Percentiles rank a stretch among this genome's conserved stretches.
Evolutionary conservation across 92 coral and sea anemone species (phyloP).

Genomic region (Bergia sp.): DNA sequence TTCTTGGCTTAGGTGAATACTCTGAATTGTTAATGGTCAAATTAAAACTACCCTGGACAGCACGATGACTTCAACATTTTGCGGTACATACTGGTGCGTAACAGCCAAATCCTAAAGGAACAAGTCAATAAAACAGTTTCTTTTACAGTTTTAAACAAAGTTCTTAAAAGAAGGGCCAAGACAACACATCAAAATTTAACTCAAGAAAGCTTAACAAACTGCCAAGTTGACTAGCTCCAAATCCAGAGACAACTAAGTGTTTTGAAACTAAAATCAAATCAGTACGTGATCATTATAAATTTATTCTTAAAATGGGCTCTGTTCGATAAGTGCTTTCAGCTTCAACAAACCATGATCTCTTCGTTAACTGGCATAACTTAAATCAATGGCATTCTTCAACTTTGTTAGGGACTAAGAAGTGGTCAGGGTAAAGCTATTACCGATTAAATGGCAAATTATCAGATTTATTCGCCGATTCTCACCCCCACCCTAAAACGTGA

Average conservation of each 20-base stretch:
- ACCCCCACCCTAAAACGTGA: constrained; percentile 27
- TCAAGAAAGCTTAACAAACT: not conserved
- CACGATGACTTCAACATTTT: not conserved
- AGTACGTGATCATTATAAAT: not conserved
- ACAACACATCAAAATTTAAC: too few relatives aligned
- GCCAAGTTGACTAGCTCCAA: not conserved
- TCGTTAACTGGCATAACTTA: not conserved
- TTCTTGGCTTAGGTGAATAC: not conserved
- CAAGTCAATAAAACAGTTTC: not conserved
- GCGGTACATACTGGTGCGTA: not conserved
- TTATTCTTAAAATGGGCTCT: not conserved
- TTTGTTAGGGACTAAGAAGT: not conserved
- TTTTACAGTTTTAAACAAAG: too few relatives aligned
- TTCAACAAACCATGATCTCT: not conserved
- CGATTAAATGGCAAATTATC: constrained; percentile 10
- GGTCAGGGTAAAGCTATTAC: not conserved
- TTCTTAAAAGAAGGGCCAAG: not conserved
- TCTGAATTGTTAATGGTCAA: too few relatives aligned
- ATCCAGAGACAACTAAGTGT: not conserved
- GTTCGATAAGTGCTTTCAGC: not conserved
- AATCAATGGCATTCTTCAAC: not conserved
- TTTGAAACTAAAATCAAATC: not conserved
- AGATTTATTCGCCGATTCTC: constrained; percentile 19
- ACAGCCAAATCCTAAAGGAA: not conserved
- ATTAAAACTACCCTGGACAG: not conserved